These are phyloP conservation scores for Willisornis vidua DNA, from an alignment of 2,113 vertebrate genomes.

Conservation along the genomic window DNA sequence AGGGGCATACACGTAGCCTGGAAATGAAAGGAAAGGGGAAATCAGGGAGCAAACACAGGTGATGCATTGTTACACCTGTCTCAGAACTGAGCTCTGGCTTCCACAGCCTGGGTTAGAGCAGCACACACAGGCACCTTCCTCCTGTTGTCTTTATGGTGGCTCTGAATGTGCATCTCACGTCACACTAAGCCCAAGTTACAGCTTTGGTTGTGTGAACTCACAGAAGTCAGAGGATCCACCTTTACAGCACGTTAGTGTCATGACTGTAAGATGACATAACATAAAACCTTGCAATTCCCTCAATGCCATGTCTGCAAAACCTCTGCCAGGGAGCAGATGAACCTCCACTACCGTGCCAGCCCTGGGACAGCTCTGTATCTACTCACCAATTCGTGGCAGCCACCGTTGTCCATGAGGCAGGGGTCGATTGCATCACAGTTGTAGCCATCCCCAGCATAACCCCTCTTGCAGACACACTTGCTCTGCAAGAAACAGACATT, in stretches of 20 bases:
- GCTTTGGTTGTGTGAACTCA: background rate
- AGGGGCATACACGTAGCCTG: constrained; percentile 84
- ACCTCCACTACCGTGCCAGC: background rate
- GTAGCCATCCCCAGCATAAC: constrained; percentile 86
- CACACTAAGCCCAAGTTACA: background rate
- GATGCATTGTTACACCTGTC: background rate
- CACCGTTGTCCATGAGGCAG: constrained; percentile 84
- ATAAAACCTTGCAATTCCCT: background rate
- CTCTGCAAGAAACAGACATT: constrained; percentile 75
- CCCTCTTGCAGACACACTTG: constrained; percentile 86
- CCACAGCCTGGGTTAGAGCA: background rate
- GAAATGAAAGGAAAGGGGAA: background rate
- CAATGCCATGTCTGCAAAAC: background rate
- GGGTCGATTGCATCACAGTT: constrained; percentile 84
- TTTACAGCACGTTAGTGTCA: background rate
- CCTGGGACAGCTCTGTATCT: background rate
- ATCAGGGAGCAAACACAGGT: background rate
- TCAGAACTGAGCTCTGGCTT: background rate
- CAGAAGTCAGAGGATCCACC: background rate
- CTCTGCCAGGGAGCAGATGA: background rate
- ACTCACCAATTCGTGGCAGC: constrained; percentile 88
- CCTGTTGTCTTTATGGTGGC: background rate
- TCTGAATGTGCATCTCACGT: background rate
- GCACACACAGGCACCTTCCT: background rate
- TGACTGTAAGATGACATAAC: background rate